phyloP scores from a whole-genome alignment of 2,113 vertebrate genomes.

The Climacteris rufus region DNA sequence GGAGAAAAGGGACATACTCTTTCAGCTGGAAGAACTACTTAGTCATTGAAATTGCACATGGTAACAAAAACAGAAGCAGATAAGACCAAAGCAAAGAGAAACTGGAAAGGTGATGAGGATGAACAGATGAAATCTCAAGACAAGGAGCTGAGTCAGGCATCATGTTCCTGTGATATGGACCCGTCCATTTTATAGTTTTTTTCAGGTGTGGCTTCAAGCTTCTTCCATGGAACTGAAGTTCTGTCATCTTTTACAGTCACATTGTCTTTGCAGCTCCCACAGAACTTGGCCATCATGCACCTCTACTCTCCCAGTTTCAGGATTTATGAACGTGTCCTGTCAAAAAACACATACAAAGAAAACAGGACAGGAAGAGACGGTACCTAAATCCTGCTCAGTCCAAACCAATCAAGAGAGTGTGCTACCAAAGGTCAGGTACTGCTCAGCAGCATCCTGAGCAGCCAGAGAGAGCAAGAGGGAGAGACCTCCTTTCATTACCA shows the following conservation, averaged over 20 bases:
- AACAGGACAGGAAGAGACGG: not conserved
- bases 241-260: not conserved
- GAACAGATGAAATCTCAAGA: not conserved
- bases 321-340: not conserved
- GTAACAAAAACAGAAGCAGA: not conserved
- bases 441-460: not conserved
- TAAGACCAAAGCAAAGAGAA: not conserved
- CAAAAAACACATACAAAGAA: not conserved
- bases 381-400: not conserved
- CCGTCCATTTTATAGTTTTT: not conserved
- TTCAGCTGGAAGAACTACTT: not conserved
- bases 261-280: not conserved
- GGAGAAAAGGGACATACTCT: not conserved
- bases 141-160: not conserved
- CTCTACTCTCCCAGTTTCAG: not conserved
- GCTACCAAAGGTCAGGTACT: not conserved
- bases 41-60: not conserved
- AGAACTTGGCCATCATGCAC: rapidly evolving
- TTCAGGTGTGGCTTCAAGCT: not conserved
- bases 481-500: not conserved
- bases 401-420: not conserved
- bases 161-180: not conserved
- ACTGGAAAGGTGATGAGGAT: not conserved
- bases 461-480: not conserved
- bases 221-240: not conserved